Base-by-base conservation (phyloP, 2,888 invertebrate genomes). In the Cryptocephalus primarius region DNA sequence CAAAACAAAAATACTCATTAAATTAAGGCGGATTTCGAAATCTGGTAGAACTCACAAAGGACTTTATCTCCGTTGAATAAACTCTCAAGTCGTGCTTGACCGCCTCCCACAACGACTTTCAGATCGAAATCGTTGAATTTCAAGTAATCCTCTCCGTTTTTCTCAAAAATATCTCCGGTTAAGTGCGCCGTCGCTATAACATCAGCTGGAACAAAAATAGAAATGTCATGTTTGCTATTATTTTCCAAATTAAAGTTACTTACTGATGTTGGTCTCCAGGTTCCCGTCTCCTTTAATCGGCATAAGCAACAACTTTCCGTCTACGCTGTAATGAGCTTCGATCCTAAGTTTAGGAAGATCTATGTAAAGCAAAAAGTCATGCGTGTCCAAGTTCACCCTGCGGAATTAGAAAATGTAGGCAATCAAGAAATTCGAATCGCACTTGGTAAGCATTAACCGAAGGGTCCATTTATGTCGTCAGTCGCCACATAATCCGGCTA, bases 201-300 rank as follows among this genome's bases (percentile, higher is more conserved):
- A 44, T 67, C 63, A 48, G 67, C 69, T 70, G 32, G 39, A 60
- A 61, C 39, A 45, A 34, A n/a, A n/a, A n/a, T n/a, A n/a, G n/a
- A n/a, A n/a, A 36, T 4, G 12, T 11, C n/a, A 36, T 6, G 36
- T 36, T 2, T 36, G 12, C 12, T 2, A 36, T 36, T 36, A 12
- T 6, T 6, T 36, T 36, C 36, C 36, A 36, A 36, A 4, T 6
- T 36, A 2, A 36, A 36, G 6, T 36, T 36, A 36, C 71, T 66
- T 65, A 74, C 75, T 76, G 48, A 78, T 71, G 59, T 78, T 78
- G 1, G 74, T 75, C 45, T 61, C 63, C 54, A 78, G 63, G 11
- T 72, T 70, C 1, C 79, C 79, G 32, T 69, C 68, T 39, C 78
- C 78, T 42, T 69, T 69, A 8, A 80, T 66, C 8, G 75, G 75